Evolutionary conservation across 2,888 invertebrate species (phyloP).

Genomic region (Leptinotarsa haldemani): DNA sequence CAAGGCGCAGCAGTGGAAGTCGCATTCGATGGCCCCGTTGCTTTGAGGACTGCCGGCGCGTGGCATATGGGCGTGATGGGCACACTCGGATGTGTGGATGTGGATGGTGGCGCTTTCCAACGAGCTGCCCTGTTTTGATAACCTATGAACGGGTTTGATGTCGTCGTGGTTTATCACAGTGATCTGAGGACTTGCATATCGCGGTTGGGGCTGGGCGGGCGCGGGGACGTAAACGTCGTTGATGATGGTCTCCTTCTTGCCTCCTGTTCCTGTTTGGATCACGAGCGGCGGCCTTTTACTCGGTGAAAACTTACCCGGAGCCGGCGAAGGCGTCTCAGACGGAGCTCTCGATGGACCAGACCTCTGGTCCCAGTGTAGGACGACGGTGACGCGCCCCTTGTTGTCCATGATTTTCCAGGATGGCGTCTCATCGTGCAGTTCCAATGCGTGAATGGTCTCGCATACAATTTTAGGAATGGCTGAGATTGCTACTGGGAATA

Average conservation of each 20-base stretch:
- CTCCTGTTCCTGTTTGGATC: constrained; percentile 59
- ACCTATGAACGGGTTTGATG: constrained; percentile 67
- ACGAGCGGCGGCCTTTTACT: constrained; percentile 78
- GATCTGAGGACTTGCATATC: constrained; percentile 81
- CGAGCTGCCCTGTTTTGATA: constrained; percentile 73
- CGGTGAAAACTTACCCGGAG: constrained; percentile 70
- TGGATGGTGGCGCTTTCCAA: constrained; percentile 81
- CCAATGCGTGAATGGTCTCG: constrained; percentile 95
- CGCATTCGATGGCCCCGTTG: constrained; percentile 80
- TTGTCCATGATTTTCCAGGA: constrained; percentile 99
- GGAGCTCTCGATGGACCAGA: constrained; percentile 69
- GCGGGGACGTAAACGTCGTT: constrained; percentile 69
- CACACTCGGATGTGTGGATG: constrained; percentile 86
- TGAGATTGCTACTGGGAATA: constrained; percentile 81
- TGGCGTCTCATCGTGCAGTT: constrained; percentile 95
- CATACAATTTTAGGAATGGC: constrained; percentile 97
- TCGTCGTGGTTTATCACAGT: constrained; percentile 95
- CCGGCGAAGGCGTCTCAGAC: constrained; percentile 68
- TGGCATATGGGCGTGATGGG: constrained; percentile 76
- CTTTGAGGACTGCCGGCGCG: constrained; percentile 75
- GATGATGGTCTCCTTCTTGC: constrained; percentile 71
- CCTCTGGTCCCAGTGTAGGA: constrained; percentile 96
- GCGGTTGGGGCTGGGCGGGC: constrained; percentile 61
- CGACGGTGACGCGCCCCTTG: constrained; percentile 96
- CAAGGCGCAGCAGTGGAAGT: constrained; percentile 94